A percentile compares a stretch with the other conserved stretches of the same genome.
These are phyloP conservation scores for Chymomyza caudatula DNA, from an alignment of 2,888 invertebrate species.

Conservation along the genomic window DNA sequence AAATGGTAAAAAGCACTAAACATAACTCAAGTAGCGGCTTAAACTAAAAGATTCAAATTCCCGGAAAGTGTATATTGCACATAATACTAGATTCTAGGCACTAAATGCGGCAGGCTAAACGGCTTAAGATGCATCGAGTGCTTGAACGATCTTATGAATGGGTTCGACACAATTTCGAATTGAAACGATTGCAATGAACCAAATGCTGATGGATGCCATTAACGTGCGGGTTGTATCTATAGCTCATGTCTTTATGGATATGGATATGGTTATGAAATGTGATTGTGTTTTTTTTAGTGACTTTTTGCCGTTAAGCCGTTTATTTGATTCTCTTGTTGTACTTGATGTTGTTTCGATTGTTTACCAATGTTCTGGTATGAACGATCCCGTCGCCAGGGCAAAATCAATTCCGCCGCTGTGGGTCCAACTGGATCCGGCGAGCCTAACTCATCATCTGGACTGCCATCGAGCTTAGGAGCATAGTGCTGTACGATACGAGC, in stretches of 20 bases:
- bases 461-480: slow-evolving; percentile 75
- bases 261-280: slow-evolving; percentile 6
- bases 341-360: slow-evolving; percentile 61
- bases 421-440: slow-evolving; percentile 81
- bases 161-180: neutral
- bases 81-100: slow-evolving; percentile 23
- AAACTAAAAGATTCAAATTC: neutral
- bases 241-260: neutral
- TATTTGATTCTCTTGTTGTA: slow-evolving; percentile 4
- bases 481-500: slow-evolving; percentile 85
- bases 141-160: neutral
- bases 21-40: slow-evolving; percentile 6
- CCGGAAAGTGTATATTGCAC: neutral
- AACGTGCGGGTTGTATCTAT: neutral
- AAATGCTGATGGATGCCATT: neutral
- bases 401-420: slow-evolving; percentile 88
- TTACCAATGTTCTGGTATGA: slow-evolving; percentile 86
- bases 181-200: too few relatives aligned
- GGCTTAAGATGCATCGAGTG: slow-evolving; percentile 8
- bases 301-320: slow-evolving; percentile 5
- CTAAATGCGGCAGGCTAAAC: slow-evolving; percentile 9
- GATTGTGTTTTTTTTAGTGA: slow-evolving; percentile 12
- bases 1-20: slow-evolving; percentile 23
- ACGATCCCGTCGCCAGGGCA: slow-evolving; percentile 91
- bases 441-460: slow-evolving; percentile 72